Evolutionary conservation across 2,797 vertebrate species (phyloP).

Genomic region (Toxotes lorentzi): DNA sequence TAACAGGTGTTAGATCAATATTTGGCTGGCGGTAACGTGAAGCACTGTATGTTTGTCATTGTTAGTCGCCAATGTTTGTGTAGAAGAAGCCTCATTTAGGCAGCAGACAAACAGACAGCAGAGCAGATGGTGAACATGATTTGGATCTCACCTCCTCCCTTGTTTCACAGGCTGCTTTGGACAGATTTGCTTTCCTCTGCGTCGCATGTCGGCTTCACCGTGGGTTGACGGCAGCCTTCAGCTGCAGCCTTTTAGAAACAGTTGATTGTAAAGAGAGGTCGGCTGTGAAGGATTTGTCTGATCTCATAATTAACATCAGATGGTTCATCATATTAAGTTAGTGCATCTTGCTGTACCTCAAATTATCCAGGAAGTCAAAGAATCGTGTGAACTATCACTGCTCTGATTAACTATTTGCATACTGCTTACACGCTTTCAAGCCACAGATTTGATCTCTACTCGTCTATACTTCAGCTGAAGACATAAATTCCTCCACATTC

Average conservation of each 20-base stretch:
- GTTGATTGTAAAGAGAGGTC: conserved; percentile 26
- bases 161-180: conserved; percentile 26
- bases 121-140: conserved; percentile 62
- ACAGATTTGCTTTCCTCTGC: conserved; percentile 42
- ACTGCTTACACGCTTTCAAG: background rate
- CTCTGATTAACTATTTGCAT: background rate
- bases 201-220: background rate
- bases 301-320: conserved; percentile 41
- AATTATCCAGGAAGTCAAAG: background rate
- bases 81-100: conserved; percentile 35
- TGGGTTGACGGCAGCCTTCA: conserved; percentile 37
- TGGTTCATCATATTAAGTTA: conserved; percentile 12
- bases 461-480: background rate
- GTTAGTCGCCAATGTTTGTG: conserved; percentile 46
- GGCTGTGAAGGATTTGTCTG: conserved; percentile 27
- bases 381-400: background rate
- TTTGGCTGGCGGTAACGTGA: conserved; percentile 36
- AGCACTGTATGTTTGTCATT: conserved; percentile 51
- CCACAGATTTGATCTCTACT: background rate
- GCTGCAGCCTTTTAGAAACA: conserved; percentile 17
- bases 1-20: conserved; percentile 48
- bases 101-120: conserved; percentile 46
- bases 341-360: conserved; percentile 7
- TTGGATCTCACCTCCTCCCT: conserved; percentile 53
- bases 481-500: background rate